Conservation (phyloP, 2,797 vertebrate species). For the Stomatorhinus walkeri region DNA sequence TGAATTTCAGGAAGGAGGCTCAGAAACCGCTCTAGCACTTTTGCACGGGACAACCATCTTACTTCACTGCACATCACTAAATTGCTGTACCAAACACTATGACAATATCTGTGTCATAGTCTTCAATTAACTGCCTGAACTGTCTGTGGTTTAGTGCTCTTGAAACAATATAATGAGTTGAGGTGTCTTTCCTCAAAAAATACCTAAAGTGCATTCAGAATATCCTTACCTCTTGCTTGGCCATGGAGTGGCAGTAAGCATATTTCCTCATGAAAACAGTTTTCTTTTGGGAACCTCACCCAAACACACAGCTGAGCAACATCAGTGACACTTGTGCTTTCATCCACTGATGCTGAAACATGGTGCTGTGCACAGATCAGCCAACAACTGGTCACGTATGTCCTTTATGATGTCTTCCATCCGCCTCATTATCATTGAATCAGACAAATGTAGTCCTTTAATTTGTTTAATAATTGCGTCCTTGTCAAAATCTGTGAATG, state of each 20-base stretch:
- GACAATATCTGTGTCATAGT: background rate
- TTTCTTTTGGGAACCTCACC: background rate
- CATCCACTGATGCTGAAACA: background rate
- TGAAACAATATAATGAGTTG: background rate
- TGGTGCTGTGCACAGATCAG: background rate
- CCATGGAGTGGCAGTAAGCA: background rate
- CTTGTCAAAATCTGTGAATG: background rate
- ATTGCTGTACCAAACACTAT: background rate
- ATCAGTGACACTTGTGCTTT: background rate
- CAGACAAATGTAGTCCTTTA: background rate
- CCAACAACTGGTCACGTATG: background rate
- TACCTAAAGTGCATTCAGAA: background rate
- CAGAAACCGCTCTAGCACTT: no score
- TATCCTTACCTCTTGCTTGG: background rate
- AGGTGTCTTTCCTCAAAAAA: background rate
- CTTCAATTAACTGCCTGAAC: background rate
- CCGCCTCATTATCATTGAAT: background rate
- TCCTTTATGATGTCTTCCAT: background rate
- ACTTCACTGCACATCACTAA: background rate
- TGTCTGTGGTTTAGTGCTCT: background rate
- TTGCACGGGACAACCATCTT: background rate
- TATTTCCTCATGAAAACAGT: background rate
- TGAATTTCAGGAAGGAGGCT: background rate
- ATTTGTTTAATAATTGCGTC: background rate
- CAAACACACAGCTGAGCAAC: background rate